These are phyloP conservation scores for Ormyrus thymus DNA, from an alignment of 2,888 invertebrate genomes.

Conservation along the genomic window DNA sequence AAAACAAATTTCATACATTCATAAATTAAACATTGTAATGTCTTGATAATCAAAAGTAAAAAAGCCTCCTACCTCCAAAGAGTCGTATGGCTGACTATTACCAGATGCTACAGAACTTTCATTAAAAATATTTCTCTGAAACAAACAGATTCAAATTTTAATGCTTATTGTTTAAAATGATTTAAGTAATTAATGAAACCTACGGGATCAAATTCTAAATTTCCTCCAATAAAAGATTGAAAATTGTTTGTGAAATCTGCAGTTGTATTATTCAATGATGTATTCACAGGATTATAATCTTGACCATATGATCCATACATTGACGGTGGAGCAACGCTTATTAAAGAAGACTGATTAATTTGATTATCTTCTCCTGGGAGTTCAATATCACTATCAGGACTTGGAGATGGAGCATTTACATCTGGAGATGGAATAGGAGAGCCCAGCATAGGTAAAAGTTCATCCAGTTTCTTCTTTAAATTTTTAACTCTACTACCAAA, in stretches of 20 bases:
- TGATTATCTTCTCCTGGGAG: conserved; percentile 79
- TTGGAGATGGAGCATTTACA: conserved; percentile 84
- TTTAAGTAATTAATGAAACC: conserved; percentile 45
- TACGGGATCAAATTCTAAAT: conserved; percentile 78
- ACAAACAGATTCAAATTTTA: conserved; percentile 38
- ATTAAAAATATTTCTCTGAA: conserved; percentile 72
- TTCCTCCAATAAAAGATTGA: conserved; percentile 81
- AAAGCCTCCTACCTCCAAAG: conserved; percentile 66
- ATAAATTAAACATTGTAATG: background rate
- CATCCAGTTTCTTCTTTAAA: conserved; percentile 90
- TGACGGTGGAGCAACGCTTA: conserved; percentile 68
- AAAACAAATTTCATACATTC: conserved; percentile 38
- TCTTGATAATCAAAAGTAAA: background rate
- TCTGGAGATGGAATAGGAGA: conserved; percentile 80
- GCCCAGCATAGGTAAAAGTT: conserved; percentile 83
- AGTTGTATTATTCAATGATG: conserved; percentile 60
- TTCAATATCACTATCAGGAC: conserved; percentile 88
- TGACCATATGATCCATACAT: conserved; percentile 72
- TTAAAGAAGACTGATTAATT: conserved; percentile 64
- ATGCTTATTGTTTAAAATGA: conserved; percentile 16
- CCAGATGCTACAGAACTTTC: conserved; percentile 68
- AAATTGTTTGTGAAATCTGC: conserved; percentile 77
- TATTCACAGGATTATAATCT: conserved; percentile 70
- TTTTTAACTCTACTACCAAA: conserved; percentile 92
- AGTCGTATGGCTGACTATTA: conserved; percentile 67